These are phyloP conservation scores for Diglossa cyanea DNA, from an alignment of 2,797 vertebrate genomes.

Conservation along the genomic window DNA sequence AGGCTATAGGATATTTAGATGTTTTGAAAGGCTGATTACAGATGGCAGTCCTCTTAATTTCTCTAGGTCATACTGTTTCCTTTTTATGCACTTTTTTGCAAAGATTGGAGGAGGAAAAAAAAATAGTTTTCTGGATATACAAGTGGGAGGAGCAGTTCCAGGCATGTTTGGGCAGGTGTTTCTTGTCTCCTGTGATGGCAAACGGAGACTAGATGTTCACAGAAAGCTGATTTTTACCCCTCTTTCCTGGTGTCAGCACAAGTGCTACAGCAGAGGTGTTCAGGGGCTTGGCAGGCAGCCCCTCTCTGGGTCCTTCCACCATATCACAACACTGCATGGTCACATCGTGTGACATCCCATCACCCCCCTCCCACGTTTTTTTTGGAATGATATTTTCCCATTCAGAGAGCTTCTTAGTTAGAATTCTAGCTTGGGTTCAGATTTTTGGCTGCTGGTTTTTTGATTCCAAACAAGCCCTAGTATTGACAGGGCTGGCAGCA, in stretches of 20 bases:
- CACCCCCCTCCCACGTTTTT: accelerated
- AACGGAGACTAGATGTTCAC: not conserved
- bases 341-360: accelerated
- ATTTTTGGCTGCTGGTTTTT: not conserved
- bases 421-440: not conserved
- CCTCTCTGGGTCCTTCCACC: accelerated
- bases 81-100: not conserved
- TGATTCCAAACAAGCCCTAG: not conserved
- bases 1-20: not conserved
- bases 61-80: not conserved
- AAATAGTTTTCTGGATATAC: accelerated
- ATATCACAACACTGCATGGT: accelerated
- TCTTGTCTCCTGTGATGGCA: not conserved
- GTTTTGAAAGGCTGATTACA: slow-evolving; percentile 24
- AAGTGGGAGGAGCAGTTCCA: not conserved
- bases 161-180: not conserved
- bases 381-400: not conserved
- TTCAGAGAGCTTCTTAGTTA: not conserved
- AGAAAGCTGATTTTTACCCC: accelerated
- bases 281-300: not conserved
- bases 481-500: accelerated
- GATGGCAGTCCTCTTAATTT: not conserved
- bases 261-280: not conserved
- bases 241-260: not conserved
- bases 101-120: accelerated